Evolutionary conservation across 2,113 vertebrate species (phyloP), one percentile per base, ranked within the genome.

Genomic region (Reinhardtius hippoglossoides): DNA sequence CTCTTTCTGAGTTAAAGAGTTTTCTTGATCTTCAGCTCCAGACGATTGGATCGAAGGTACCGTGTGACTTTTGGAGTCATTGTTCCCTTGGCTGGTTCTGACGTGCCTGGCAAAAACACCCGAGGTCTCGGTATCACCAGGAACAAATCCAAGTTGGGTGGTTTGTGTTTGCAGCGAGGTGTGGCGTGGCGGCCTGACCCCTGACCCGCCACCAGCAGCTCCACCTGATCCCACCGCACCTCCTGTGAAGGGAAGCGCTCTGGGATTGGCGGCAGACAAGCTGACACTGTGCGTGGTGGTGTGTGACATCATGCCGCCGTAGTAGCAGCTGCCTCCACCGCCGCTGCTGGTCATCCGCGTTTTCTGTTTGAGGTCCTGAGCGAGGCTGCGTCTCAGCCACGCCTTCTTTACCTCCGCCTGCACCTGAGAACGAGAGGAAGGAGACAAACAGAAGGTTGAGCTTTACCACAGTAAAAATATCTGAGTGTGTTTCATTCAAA

Each of bases 341-440:
- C 90, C 93, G 3, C 94, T 95, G 91, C 94, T 95, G 20, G 92
- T 94, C 24, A 94, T 91, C 44, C 94, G 87, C 10, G 91, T 74
- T 78, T 95, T 95, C 83, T 95, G 95, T 74, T 95, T 95, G 15
- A 96, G 89, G 78, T 96, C 95, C 68, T 92, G 61, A 1, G 91
- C 76, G 13, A 96, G 78, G 80, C 89, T 96, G 6, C 95, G 91
- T 61, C 95, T 88, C 18, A 95, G 77, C 95, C 95, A 96, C 0
- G 92, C 93, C 86, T 96, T 96, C 86, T 95, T 95, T 3, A 96
- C 88, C 87, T 96, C 95, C 0, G 95, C 93, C 82, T 95, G 95
- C 63, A 96, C 95, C 95, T 96, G 82, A 42, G 3, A 58, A 50
- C 31, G 7, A 31, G 31, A 31, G 31, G 31, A 31, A 31, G 31